phyloP scores from a whole-genome alignment of 2,113 vertebrate genomes.

The Dasyprocta punctata region DNA sequence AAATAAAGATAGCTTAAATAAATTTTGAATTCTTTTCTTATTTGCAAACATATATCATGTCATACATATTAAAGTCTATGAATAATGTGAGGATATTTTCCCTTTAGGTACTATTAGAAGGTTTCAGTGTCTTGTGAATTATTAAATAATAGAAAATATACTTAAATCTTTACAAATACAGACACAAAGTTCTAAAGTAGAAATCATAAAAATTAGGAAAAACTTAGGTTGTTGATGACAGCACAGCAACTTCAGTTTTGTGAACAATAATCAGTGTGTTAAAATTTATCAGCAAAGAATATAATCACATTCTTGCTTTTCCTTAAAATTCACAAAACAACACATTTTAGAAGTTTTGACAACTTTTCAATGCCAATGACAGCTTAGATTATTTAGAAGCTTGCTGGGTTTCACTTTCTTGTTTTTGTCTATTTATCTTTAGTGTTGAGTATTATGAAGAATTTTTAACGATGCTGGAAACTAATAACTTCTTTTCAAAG shows the following conservation, averaged over 20 bases:
- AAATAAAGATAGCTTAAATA: not conserved
- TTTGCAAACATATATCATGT: not conserved
- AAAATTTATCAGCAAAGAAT: not conserved
- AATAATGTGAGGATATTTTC: not conserved
- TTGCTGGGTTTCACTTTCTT: not conserved
- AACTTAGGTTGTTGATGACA: not conserved
- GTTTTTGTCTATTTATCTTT: not conserved
- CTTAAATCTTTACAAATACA: not conserved
- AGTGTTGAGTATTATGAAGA: not conserved
- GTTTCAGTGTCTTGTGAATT: not conserved
- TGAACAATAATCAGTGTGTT: not conserved
- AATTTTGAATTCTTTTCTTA: not conserved
- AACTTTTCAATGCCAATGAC: not conserved
- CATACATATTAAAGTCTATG: not conserved
- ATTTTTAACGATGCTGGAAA: not conserved
- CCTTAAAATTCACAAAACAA: not conserved
- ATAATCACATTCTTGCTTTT: not conserved
- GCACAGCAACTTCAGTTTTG: not conserved
- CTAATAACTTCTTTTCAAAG: not conserved
- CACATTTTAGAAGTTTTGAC: not conserved
- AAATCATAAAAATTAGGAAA: not conserved
- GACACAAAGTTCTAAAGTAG: not conserved
- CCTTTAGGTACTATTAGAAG: not conserved
- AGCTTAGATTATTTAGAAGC: not conserved
- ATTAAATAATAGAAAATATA: conserved; percentile 1